Evolutionary conservation across 1,140 invertebrate genomes (phyloP).

Genomic region (Gonatopus flavifemur): DNA sequence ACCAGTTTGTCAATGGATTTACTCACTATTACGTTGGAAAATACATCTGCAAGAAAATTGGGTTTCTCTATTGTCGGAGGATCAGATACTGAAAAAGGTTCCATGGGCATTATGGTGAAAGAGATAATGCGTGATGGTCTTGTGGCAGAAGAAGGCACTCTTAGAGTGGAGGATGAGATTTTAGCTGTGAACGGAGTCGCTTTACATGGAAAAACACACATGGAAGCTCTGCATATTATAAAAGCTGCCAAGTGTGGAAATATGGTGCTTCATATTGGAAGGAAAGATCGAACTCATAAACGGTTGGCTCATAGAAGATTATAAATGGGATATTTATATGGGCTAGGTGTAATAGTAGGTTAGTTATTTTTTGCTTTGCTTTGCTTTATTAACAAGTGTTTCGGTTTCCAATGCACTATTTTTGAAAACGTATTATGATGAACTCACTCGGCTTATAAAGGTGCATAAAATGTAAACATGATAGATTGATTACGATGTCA

Average conservation of each 20-base stretch:
- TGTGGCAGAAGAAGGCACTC: conserved; percentile 66
- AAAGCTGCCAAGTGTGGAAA: conserved; percentile 66
- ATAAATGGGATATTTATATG: no score
- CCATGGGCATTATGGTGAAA: conserved; percentile 74
- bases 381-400: no score
- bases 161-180: conserved; percentile 69
- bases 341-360: no score
- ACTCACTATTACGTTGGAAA: conserved; percentile 58
- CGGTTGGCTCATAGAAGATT: conserved; percentile 42
- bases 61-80: conserved; percentile 78
- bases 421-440: no score
- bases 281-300: conserved; percentile 56
- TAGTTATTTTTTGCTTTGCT: no score
- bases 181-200: conserved; percentile 65
- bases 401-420: no score
- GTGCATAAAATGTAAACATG: no score
- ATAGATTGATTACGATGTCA: no score
- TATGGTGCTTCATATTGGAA: conserved; percentile 63
- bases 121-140: conserved; percentile 69
- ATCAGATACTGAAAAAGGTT: conserved; percentile 68
- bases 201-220: conserved; percentile 66
- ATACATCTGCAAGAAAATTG: conserved; percentile 67
- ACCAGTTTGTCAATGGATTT: conserved; percentile 44
- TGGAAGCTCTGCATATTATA: conserved; percentile 66
- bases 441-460: no score